Evolutionary conservation across 2,797 vertebrate genomes (phyloP).

Genomic region (Molossus molossus): DNA sequence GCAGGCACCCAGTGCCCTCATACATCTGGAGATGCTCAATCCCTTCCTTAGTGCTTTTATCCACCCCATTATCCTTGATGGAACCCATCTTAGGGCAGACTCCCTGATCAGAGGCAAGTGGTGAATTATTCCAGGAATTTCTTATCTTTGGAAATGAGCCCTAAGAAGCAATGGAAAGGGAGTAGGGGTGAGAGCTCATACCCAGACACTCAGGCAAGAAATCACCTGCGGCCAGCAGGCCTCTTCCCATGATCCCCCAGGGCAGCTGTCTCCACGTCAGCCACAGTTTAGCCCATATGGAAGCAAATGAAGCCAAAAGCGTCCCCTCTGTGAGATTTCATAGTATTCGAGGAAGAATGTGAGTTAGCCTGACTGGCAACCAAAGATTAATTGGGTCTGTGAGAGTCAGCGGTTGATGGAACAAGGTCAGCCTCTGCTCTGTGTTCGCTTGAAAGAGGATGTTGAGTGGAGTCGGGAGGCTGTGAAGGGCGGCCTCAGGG

Average conservation of each 20-base stretch:
- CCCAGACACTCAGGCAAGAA: conserved; percentile 28
- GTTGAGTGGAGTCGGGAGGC: conserved; percentile 86
- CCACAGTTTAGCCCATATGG: conserved; percentile 37
- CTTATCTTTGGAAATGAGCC: conserved; percentile 2
- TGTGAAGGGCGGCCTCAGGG: conserved; percentile 88
- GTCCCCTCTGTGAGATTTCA: conserved; percentile 80
- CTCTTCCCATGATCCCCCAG: conserved; percentile 15
- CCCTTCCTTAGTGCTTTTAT: neutral
- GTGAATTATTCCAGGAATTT: conserved; percentile 34
- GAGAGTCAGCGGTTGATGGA: conserved; percentile 88
- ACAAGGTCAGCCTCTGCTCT: conserved; percentile 87
- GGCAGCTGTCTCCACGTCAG: conserved; percentile 58
- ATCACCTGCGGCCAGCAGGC: neutral
- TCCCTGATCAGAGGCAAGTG: neutral
- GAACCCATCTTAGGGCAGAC: neutral
- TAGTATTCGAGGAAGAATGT: conserved; percentile 86
- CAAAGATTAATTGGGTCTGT: conserved; percentile 90
- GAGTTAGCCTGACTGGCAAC: conserved; percentile 84
- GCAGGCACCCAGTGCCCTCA: neutral
- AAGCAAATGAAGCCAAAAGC: conserved; percentile 83
- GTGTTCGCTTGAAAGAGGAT: conserved; percentile 87
- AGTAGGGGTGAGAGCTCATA: neutral
- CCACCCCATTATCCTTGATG: neutral
- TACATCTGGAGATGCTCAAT: neutral
- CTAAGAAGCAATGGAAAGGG: neutral